Base-by-base conservation (phyloP, 2,888 invertebrate genomes). In the Cephus sareptanus region DNA sequence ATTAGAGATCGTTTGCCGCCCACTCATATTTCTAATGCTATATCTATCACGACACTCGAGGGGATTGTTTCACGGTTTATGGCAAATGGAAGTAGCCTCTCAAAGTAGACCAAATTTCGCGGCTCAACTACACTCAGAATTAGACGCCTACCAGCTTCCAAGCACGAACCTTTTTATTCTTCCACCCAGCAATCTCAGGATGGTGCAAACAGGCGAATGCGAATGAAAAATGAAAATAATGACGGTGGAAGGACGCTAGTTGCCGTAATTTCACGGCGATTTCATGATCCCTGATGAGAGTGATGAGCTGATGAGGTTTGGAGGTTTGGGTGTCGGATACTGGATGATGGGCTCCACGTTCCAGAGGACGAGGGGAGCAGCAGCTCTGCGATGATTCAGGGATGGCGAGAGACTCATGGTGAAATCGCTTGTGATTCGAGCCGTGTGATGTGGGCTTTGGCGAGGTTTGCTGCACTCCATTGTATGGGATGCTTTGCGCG, bases 401-500 rank as follows among this genome's bases (percentile, higher is more conserved):
- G 15, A 33, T 34, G 23, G 12, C 30, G 31, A 34, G 71, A 71
- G 30, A 30, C 23, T 71, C 71, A 71, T 15, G 71, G 71, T n/a
- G 35, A 35, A 34, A n/a, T 74, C 35, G 74, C 69, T 76, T 74
- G 74, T 75, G 31, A 40, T 40, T 76, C 79, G 79, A 79, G 79
- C 79, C 86, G 84, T 84, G 83, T 85, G 85, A 83, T 87, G 85
- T 79, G 86, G 86, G 84, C 81, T 80, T 78, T 80, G 79, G 78
- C 75, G 81, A 83, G 83, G 85, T 87, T 85, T 87, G 85, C 85
- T 79, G 79, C 78, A 35, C 77, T 81, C 76, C 78, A 81, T 83
- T 80, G 79, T 82, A 79, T 76, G 73, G 81, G 77, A 83, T 83
- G 77, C 80, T 79, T 81, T 75, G 75, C 79, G 37, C 74, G 76